Base-by-base conservation (phyloP, 92 coral and sea anemone species). In the Virgularia gustaviana region DNA sequence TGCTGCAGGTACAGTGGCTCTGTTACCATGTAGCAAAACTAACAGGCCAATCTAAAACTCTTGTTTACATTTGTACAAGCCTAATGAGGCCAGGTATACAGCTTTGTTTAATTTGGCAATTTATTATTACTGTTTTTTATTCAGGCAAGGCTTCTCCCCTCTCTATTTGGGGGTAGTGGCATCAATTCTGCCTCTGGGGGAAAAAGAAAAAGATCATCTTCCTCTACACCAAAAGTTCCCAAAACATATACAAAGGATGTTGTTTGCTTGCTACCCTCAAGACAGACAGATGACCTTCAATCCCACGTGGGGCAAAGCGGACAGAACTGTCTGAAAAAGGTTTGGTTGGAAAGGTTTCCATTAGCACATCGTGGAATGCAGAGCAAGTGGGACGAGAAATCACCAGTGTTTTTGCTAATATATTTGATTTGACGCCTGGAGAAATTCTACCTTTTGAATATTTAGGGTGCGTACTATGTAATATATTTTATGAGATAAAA, bases 381-480 rank as follows among this genome's bases (percentile, higher is more conserved):
- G 33, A 56, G 19, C 24, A 59, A 23, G 65, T 59, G 32, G 65
- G 41, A 9, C 5, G 4, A 59, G 65, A 59, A n/a, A 0, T 59
- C 24, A 59, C 65, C 32, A 59, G 65, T 13, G 42, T 59, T 13
- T 59, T 59, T 29, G 1, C 65, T 10, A 8, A 39, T 32, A 10
- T 44, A 28, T 59, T 59, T 59, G 28, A 59, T 25, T 29, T 59
- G 42, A 44, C 24, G 36, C 28, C 41, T 28, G 65, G 65, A 2
- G 41, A 59, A 59, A 0, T 59, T 8, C 22, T 59, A 44, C 41
- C 65, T 32, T 59, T 28, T 59, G 65, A 59, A 23, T 59, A 59
- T 13, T 32, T 59, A 32, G 42, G 65, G 65, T 32, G 36, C 0
- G 51, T 43, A 43, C 20, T 43, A 13, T 43, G 20, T 43, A 2